Evolutionary conservation across 2,113 vertebrate species (phyloP).

Genomic region (Salvator merianae): DNA sequence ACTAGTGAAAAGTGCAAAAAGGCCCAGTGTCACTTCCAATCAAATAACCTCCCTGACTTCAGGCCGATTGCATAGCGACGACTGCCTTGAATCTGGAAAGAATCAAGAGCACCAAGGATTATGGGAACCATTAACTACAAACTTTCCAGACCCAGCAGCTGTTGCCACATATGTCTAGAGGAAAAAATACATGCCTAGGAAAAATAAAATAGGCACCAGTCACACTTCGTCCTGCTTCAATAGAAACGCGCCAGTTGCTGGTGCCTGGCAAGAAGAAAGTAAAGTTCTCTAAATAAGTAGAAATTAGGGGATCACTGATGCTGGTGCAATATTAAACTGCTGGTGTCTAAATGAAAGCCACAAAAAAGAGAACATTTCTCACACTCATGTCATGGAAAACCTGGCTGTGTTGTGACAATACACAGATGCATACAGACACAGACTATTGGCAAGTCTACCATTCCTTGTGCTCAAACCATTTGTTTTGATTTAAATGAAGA

Average conservation of each 20-base stretch:
- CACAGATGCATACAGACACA: too few relatives aligned
- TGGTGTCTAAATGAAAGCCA: neutral
- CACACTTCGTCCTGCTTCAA: too few relatives aligned
- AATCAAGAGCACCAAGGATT: neutral
- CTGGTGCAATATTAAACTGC: neutral
- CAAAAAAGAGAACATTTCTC: neutral
- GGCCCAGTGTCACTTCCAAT: neutral
- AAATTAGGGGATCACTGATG: too few relatives aligned
- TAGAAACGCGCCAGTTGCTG: neutral
- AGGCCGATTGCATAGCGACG: neutral
- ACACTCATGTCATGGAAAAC: neutral
- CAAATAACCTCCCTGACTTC: neutral
- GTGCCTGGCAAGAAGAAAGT: too few relatives aligned
- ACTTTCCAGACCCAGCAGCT: neutral
- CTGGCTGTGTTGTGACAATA: neutral
- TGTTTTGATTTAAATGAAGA: neutral
- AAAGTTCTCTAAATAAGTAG: too few relatives aligned
- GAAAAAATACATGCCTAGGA: neutral
- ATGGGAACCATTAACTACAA: neutral
- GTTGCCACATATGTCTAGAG: neutral
- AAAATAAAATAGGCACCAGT: too few relatives aligned
- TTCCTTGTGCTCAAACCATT: neutral
- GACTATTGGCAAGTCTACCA: neutral
- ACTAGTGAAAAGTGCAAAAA: too few relatives aligned
- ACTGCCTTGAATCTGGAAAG: neutral